Evolutionary conservation across 1,140 invertebrate species (phyloP), one percentile per base, ranked within the genome.

Genomic region (Saccostrea cuccullata): DNA sequence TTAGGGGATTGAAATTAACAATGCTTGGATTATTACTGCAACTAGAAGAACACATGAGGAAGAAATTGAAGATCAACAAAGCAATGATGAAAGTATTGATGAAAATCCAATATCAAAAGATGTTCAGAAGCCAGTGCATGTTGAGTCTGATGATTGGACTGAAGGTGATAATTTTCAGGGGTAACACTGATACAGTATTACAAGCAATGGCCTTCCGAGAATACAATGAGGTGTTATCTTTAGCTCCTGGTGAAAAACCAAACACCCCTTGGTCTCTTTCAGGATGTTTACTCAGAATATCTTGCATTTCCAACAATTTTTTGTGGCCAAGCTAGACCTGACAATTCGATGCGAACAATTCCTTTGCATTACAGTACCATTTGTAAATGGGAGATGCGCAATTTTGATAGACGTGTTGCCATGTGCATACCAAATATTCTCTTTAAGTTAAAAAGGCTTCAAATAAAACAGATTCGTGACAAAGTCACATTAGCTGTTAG

Each of bases 251-350:
- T 40, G 86, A 88, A 58, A n/a, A 73, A 86, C 23, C 85, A 88
- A 82, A 73, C 55, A 20, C 86, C 87, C n/a, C 67, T 88, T 30
- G 86, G 87, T 67, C 56, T 88, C 13, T 86, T 55, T 84, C 56
- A 86, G 67, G 89, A 88, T 58, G 17, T 82, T 23, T 55, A 88
- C 86, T 85, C 89, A 55, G 87, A 88, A 23, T 86, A 47, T 86
- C 40, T 91, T 2, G 56, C 85, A 26, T 91, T 91, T 87, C 90
- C 89, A 58, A 82, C 30, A 86, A 90, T 91, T 86, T 91, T 88
- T 85, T 89, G 89, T 89, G 90, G 90, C 6, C 84, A 90, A 73
- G 84, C 55, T 60, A 56, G 89, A 77, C 23, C 47, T 8, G 64
- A 55, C 15, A 85, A 87, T 86, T 36, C 77, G 36, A 20, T 56